Conservation (phyloP, 2,888 invertebrate genomes). For the Sinelater perroti region DNA sequence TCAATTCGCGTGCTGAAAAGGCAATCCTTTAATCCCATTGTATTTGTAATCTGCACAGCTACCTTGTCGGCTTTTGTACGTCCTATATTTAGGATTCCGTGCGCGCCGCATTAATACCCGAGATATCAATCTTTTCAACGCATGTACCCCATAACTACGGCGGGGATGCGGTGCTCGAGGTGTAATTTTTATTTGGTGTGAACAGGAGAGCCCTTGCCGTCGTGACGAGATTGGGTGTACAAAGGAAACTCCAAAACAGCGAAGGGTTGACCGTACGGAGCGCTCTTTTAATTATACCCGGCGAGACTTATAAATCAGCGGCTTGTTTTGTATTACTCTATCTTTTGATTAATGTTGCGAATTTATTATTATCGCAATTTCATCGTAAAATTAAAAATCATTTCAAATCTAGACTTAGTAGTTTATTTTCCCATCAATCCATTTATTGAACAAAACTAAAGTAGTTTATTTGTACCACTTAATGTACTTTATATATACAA, state of each 20-base stretch:
- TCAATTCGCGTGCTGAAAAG: conserved; percentile 42
- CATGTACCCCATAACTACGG: conserved; percentile 38
- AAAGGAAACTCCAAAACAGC: not conserved
- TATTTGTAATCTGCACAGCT: conserved; percentile 39
- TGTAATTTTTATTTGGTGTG: conserved; percentile 30
- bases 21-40: conserved; percentile 40
- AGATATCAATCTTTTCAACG: conserved; percentile 50
- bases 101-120: conserved; percentile 46
- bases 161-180: conserved; percentile 8
- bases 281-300: conserved; percentile 15
- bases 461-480: no score
- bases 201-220: conserved; percentile 6
- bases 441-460: no score
- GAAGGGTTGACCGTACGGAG: conserved; percentile 4
- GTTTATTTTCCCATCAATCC: no score
- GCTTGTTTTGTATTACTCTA: conserved; percentile 12
- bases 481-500: no score
- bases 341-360: conserved; percentile 8
- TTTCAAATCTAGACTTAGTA: no score
- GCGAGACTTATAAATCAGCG: conserved; percentile 5
- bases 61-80: conserved; percentile 43
- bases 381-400: no score
- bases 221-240: not conserved
- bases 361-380: no score
- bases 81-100: conserved; percentile 47